A percentile compares a stretch with the other conserved stretches of the same genome.
Conservation (phyloP, 2,797 vertebrate genomes). For the Acipenser transmontanus region DNA sequence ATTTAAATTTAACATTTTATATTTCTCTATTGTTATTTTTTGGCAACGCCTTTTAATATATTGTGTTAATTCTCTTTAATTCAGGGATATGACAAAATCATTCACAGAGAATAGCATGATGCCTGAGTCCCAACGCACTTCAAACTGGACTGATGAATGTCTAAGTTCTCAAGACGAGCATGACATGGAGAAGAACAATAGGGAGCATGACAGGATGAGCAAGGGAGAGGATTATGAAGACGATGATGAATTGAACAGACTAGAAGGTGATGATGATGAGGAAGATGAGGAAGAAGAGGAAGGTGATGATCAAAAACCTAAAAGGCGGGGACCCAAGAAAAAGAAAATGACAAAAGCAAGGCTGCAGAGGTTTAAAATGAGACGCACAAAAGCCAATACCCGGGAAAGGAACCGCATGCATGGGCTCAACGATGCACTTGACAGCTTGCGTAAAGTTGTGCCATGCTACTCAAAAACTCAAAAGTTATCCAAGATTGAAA, state of each 20-base stretch:
- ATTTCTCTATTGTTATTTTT: neutral
- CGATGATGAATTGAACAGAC: conserved; percentile 50
- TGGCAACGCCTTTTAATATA: conserved; percentile 10
- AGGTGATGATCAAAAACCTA: conserved; percentile 84
- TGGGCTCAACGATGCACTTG: conserved; percentile 93
- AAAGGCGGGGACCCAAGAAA: conserved; percentile 91
- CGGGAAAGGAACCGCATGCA: conserved; percentile 98
- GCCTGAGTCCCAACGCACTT: conserved; percentile 61
- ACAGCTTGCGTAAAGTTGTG: conserved; percentile 93
- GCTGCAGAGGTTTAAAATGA: conserved; percentile 85
- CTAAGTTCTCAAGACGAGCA: conserved; percentile 71
- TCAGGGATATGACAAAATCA: conserved; percentile 78
- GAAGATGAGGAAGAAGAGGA: conserved; percentile 76
- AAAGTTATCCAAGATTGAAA: conserved; percentile 97
- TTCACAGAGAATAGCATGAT: conserved; percentile 75
- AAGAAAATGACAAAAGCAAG: conserved; percentile 99
- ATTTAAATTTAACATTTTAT: too few species aligned
- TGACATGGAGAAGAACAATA: conserved; percentile 65
- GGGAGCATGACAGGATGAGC: conserved; percentile 58
- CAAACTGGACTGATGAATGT: conserved; percentile 73
- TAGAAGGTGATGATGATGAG: conserved; percentile 69
- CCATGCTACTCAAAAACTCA: conserved; percentile 98
- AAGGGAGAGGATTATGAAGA: conserved; percentile 66
- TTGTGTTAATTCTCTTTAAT: neutral
- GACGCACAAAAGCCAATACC: conserved; percentile 94